Evolutionary conservation across 2,113 vertebrate species (phyloP).

Genomic region (Apus apus): DNA sequence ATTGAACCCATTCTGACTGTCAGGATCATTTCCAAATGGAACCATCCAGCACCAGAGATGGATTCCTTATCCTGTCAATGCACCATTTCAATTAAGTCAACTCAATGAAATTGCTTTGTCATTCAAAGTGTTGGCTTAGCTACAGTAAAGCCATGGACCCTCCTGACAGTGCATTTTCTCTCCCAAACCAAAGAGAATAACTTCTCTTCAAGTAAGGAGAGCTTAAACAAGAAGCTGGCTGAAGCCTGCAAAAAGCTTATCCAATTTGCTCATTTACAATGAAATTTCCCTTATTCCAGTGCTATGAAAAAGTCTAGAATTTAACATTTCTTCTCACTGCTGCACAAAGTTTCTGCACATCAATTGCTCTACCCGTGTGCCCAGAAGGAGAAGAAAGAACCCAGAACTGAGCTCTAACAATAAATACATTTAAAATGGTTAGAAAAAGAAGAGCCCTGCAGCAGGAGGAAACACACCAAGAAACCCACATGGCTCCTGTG

Average conservation of each 20-base stretch:
- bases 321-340: fast-evolving
- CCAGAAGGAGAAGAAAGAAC: not conserved
- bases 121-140: not conserved
- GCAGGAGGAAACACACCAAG: not conserved
- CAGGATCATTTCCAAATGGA: not conserved
- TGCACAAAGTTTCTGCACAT: not conserved
- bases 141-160: not conserved
- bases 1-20: not conserved
- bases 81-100: not conserved
- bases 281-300: not conserved
- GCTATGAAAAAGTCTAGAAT: not conserved
- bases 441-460: fast-evolving
- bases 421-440: fast-evolving
- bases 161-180: not conserved
- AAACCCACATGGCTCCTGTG: fast-evolving
- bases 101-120: not conserved
- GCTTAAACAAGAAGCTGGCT: not conserved
- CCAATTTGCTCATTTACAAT: not conserved
- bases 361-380: fast-evolving
- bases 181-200: not conserved
- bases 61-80: not conserved
- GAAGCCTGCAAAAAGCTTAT: not conserved
- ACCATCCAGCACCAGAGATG: not conserved
- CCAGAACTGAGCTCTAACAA: not conserved
- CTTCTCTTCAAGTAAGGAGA: not conserved